These are phyloP conservation scores for Drosophila hydei DNA, from an alignment of 1,140 invertebrate species.

Conservation along the genomic window DNA sequence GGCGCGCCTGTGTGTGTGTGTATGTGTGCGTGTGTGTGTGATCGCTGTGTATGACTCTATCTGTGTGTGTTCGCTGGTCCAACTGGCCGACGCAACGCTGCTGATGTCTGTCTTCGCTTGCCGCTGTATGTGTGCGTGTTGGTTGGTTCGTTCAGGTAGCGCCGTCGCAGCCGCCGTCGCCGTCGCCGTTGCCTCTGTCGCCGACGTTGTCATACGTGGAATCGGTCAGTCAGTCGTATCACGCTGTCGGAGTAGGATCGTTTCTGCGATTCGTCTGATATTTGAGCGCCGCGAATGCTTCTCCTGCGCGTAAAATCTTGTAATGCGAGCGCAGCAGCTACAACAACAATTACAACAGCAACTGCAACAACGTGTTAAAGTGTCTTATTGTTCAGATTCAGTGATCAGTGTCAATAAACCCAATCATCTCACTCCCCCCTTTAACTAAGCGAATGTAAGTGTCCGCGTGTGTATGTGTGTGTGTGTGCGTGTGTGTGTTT, in stretches of 20 bases:
- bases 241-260: slow-evolving; percentile 82
- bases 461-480: background rate
- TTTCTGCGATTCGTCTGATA: slow-evolving; percentile 67
- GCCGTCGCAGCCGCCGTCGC: slow-evolving; percentile 27
- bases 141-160: slow-evolving; percentile 40
- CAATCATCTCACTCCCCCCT: background rate
- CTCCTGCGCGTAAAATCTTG: slow-evolving; percentile 43
- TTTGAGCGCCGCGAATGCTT: slow-evolving; percentile 42
- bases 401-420: slow-evolving; percentile 41
- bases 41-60: slow-evolving; percentile 17
- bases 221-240: slow-evolving; percentile 71
- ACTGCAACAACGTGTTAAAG: slow-evolving; percentile 15
- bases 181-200: slow-evolving; percentile 18
- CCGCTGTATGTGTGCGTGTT: slow-evolving; percentile 14
- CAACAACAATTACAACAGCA: slow-evolving; percentile 17
- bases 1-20: slow-evolving; percentile 21
- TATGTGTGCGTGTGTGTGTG: slow-evolving; percentile 25
- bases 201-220: slow-evolving; percentile 66
- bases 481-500: slow-evolving; percentile 35
- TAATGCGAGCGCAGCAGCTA: slow-evolving; percentile 36
- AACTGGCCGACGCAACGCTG: slow-evolving; percentile 62
- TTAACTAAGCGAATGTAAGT: slow-evolving; percentile 27
- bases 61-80: slow-evolving; percentile 36
- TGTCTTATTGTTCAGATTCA: slow-evolving; percentile 37
- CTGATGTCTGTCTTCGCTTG: slow-evolving; percentile 14